Conservation (phyloP, 1,140 invertebrate species). For the Drosophila pallidifrons region DNA sequence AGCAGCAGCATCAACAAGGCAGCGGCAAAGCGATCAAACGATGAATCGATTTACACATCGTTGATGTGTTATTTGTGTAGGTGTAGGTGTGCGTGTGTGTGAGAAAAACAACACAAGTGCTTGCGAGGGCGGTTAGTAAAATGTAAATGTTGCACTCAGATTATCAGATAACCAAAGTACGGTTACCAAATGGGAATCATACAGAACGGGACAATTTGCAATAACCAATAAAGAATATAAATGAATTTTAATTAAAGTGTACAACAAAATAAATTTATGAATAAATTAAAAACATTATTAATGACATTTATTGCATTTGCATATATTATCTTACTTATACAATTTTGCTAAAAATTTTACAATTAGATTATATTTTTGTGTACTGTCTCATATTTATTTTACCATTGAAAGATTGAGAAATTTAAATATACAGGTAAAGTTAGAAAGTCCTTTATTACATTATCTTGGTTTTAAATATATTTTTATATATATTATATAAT, state of each 20-base stretch:
- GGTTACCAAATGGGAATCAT: neutral
- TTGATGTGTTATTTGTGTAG: constrained; percentile 31
- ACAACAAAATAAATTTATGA: neutral
- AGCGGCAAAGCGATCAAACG: constrained; percentile 64
- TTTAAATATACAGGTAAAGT: too few relatives aligned
- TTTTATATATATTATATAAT: too few relatives aligned
- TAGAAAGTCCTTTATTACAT: too few relatives aligned
- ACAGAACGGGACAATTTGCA: neutral
- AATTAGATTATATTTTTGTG: too few relatives aligned
- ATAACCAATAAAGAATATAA: neutral
- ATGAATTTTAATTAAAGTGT: neutral
- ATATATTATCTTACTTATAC: too few relatives aligned
- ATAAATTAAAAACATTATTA: too few relatives aligned
- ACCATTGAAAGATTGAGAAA: too few relatives aligned
- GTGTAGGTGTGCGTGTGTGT: constrained; percentile 32
- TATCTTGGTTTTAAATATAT: too few relatives aligned
- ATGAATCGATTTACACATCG: constrained; percentile 81
- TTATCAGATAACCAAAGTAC: constrained; percentile 5
- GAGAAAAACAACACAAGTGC: constrained; percentile 28
- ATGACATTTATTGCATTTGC: too few relatives aligned
- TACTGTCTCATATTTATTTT: too few relatives aligned
- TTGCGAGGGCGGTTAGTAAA: constrained; percentile 43
- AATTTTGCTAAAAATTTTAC: too few relatives aligned
- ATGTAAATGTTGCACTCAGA: constrained; percentile 16
- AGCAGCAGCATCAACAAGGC: constrained; percentile 24